Conservation (phyloP, 37 sponge, comb jelly and placozoan genomes). For the Spongilla lacustris region DNA sequence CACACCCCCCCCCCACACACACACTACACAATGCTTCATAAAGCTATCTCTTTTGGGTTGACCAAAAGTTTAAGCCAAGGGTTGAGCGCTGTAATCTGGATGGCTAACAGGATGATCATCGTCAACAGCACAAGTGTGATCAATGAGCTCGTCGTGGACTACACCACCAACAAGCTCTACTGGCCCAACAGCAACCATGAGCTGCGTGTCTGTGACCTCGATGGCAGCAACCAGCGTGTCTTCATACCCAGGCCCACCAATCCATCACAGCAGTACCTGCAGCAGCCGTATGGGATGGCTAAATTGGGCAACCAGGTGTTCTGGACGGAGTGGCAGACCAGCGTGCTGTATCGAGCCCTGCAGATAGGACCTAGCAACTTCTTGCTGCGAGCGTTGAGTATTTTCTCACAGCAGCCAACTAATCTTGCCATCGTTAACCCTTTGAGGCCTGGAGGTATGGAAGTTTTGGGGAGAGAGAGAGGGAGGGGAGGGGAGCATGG, state of each 20-base stretch:
- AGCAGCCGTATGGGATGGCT: no score
- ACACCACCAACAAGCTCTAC: slow-evolving; percentile 65
- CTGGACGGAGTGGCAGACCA: no score
- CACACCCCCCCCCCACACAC: no score
- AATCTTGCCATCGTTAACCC: background rate
- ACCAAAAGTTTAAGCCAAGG: background rate
- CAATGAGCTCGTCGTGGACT: slow-evolving; percentile 70
- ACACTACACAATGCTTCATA: no score
- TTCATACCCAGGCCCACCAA: no score
- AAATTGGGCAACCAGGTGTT: no score
- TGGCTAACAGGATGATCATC: slow-evolving; percentile 40
- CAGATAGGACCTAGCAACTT: no score
- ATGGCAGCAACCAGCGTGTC: slow-evolving; percentile 10
- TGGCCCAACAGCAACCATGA: slow-evolving; percentile 58
- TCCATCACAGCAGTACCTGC: no score
- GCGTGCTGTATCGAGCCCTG: no score
- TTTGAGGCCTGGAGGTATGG: background rate
- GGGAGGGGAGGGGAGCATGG: no score
- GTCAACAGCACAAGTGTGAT: slow-evolving; percentile 29
- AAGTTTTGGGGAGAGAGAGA: background rate
- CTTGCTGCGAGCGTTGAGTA: background rate
- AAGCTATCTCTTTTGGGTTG: no score
- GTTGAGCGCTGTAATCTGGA: slow-evolving; percentile 61
- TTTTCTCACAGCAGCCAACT: background rate
- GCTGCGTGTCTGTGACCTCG: slow-evolving; percentile 60